These are phyloP conservation scores for Notocelia uddmanniana DNA, from an alignment of 2,888 invertebrate species.

Conservation along the genomic window DNA sequence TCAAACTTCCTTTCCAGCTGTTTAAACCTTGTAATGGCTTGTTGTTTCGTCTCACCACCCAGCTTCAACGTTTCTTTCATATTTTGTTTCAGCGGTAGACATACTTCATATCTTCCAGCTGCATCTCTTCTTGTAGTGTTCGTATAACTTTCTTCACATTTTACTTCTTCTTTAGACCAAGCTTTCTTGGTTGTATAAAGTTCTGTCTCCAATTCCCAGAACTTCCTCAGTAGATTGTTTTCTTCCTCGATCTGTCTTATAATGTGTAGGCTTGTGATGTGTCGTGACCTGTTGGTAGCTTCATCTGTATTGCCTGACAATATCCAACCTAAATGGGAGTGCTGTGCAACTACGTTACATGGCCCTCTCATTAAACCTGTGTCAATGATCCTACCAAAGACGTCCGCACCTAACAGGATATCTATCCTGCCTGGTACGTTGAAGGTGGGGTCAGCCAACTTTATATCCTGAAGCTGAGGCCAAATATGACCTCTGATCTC, in stretches of 20 bases:
- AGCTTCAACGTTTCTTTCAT: too few relatives aligned
- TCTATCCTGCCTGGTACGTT: too few relatives aligned
- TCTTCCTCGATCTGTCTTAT: conserved; percentile 13
- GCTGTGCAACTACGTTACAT: background rate
- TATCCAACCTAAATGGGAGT: conserved; percentile 20
- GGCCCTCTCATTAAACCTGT: conserved; percentile 23
- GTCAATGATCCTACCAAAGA: conserved; percentile 19
- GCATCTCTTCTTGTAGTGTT: too few relatives aligned
- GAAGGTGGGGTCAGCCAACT: too few relatives aligned
- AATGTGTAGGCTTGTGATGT: conserved; percentile 7
- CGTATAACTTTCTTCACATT: too few relatives aligned
- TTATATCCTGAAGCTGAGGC: too few relatives aligned
- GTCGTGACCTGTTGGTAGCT: background rate
- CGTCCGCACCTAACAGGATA: conserved; percentile 20
- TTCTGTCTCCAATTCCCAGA: background rate
- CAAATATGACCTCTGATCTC: background rate
- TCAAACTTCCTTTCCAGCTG: too few relatives aligned
- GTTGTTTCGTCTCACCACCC: too few relatives aligned
- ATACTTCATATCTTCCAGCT: too few relatives aligned
- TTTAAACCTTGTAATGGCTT: too few relatives aligned
- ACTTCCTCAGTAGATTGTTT: background rate
- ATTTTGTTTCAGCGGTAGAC: too few relatives aligned
- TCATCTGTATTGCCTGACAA: conserved; percentile 12
- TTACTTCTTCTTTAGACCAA: too few relatives aligned
- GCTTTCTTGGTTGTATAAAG: background rate